Evolutionary conservation across 2,888 invertebrate genomes (phyloP).

Genomic region (Phrixothrix hirtus): DNA sequence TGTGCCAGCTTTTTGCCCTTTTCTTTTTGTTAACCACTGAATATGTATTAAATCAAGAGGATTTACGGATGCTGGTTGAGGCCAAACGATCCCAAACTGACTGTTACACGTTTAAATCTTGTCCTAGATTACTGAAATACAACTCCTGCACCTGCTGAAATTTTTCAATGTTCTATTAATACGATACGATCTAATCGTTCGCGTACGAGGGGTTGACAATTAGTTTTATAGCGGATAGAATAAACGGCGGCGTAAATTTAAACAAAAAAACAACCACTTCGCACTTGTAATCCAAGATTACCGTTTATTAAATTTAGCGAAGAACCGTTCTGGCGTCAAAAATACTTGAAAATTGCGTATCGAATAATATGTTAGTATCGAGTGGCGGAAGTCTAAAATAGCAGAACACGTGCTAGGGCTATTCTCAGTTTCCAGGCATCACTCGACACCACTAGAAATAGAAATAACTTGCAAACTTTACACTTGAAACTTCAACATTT

Average conservation of each 20-base stretch:
- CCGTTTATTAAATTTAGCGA: no score
- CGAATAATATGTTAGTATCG: slow-evolving; percentile 39
- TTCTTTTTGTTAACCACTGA: slow-evolving; percentile 35
- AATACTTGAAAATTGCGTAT: slow-evolving; percentile 34
- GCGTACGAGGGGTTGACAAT: no score
- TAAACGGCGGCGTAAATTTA: no score
- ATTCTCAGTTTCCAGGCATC: slow-evolving; percentile 45
- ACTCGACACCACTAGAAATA: slow-evolving; percentile 43
- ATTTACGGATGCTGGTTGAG: slow-evolving; percentile 11
- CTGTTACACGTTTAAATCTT: not conserved
- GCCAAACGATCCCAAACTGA: not conserved
- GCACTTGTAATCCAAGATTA: no score
- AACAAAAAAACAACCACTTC: no score
- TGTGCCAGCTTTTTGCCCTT: slow-evolving; percentile 35
- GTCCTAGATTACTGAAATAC: slow-evolving; percentile 16
- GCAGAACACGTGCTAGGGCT: slow-evolving; percentile 38
- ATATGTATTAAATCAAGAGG: slow-evolving; percentile 21
- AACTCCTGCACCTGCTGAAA: slow-evolving; percentile 12
- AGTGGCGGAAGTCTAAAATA: slow-evolving; percentile 46
- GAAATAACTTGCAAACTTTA: slow-evolving; percentile 40
- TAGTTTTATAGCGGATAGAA: no score
- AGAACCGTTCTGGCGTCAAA: no score
- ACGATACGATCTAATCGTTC: no score
- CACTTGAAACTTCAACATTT: slow-evolving; percentile 24
- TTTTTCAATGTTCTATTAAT: not conserved